phyloP scores from a whole-genome alignment of 2,113 vertebrate genomes.

The Stigmatopora argus region DNA sequence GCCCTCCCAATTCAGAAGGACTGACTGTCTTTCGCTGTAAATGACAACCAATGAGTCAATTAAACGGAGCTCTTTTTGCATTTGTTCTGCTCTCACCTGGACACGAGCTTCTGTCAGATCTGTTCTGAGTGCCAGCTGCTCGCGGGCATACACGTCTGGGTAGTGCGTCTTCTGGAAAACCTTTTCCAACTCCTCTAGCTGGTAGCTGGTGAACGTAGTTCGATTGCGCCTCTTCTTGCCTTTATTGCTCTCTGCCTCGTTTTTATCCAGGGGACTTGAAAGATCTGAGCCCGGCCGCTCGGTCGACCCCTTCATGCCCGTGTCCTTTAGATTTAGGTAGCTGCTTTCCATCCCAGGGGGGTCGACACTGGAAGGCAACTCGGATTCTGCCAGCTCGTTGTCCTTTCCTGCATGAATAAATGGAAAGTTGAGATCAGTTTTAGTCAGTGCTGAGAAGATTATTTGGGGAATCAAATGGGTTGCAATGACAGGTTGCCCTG shows the following conservation, averaged over 20 bases:
- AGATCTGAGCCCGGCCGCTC: slow-evolving; percentile 79
- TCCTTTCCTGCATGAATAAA: slow-evolving; percentile 77
- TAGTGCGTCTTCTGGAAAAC: slow-evolving; percentile 99
- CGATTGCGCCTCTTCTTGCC: slow-evolving; percentile 92
- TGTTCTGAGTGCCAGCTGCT: slow-evolving; percentile 93
- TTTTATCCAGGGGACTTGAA: slow-evolving; percentile 84
- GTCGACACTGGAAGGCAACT: slow-evolving; percentile 76
- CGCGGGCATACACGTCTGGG: slow-evolving; percentile 90
- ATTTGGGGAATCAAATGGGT: too few species aligned
- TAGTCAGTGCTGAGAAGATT: background rate
- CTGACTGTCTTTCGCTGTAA: too few species aligned
- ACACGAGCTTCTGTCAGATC: slow-evolving; percentile 93
- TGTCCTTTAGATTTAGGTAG: slow-evolving; percentile 87
- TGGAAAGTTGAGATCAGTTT: background rate
- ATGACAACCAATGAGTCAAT: slow-evolving; percentile 23
- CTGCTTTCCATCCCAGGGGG: slow-evolving; percentile 86
- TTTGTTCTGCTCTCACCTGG: slow-evolving; percentile 72
- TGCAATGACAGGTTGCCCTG: too few species aligned
- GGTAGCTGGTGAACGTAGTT: slow-evolving; percentile 95
- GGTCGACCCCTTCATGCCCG: slow-evolving; percentile 75
- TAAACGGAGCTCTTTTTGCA: background rate
- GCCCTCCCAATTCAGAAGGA: too few species aligned
- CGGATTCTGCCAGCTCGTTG: slow-evolving; percentile 76
- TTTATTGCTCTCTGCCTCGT: slow-evolving; percentile 89
- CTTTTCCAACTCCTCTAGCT: slow-evolving; percentile 94